Percentiles rank a stretch among this genome's conserved stretches.
Evolutionary conservation across 1,140 invertebrate species (phyloP).

Genomic region (Cherax destructor): DNA sequence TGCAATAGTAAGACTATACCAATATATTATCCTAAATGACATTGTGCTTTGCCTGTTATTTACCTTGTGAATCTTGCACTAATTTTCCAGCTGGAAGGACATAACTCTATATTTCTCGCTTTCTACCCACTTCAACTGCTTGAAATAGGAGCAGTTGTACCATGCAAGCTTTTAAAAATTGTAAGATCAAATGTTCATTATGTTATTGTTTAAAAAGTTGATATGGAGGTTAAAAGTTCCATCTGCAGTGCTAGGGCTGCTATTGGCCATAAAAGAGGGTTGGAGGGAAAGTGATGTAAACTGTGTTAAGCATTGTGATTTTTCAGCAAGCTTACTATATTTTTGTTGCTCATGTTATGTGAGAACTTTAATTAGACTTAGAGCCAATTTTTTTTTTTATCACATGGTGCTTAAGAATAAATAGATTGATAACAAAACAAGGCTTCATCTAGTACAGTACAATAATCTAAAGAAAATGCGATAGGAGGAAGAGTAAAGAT

Average conservation of each 20-base stretch:
- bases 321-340: background rate
- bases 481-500: too few relatives aligned
- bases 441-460: background rate
- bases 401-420: background rate
- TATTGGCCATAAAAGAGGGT: background rate
- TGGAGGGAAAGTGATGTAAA: background rate
- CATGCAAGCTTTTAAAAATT: background rate
- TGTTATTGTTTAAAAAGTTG: background rate
- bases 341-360: background rate
- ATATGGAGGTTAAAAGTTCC: constrained; percentile 1
- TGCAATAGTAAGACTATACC: background rate
- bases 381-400: background rate
- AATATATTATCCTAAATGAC: background rate
- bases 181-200: background rate
- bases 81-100: background rate
- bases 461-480: too few relatives aligned
- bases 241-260: background rate
- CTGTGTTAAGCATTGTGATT: background rate
- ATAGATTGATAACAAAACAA: background rate
- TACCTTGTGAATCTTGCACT: background rate
- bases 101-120: background rate
- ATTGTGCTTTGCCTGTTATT: background rate
- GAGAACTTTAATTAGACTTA: background rate
- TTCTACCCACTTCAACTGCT: background rate
- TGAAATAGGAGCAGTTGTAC: background rate